Conservation (phyloP, 2,113 vertebrate genomes). For the Corynorhinus townsendii region DNA sequence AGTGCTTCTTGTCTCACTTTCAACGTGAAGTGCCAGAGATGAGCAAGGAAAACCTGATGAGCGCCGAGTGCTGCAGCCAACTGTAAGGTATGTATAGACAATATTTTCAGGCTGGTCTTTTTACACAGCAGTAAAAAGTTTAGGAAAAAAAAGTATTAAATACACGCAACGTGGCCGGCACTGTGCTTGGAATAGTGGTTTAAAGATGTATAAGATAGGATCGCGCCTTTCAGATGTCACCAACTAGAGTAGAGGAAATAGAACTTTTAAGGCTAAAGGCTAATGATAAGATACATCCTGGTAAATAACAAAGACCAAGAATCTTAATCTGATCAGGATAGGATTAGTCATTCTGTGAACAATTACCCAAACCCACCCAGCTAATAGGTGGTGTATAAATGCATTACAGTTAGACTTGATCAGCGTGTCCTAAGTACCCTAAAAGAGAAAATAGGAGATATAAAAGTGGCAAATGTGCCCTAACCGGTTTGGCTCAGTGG, state of each 20-base stretch:
- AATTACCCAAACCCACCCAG: background rate
- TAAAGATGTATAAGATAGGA: background rate
- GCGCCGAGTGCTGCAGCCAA: background rate
- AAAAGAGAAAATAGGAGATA: background rate
- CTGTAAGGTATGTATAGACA: background rate
- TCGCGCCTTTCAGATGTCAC: background rate
- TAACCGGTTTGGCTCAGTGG: too few relatives aligned
- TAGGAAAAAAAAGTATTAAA: background rate
- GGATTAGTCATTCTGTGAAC: background rate
- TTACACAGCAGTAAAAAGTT: background rate
- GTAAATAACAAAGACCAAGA: background rate
- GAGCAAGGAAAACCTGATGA: background rate
- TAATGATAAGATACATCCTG: background rate
- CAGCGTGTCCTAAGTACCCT: background rate
- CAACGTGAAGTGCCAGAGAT: background rate
- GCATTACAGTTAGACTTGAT: background rate
- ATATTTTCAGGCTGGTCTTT: background rate
- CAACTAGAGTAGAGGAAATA: background rate
- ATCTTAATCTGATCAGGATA: background rate
- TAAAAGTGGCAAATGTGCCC: background rate
- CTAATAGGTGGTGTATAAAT: background rate
- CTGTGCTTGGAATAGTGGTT: background rate
- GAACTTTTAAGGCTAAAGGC: background rate
- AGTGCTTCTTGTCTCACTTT: background rate
- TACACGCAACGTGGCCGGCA: background rate